Conservation (phyloP, 2,797 vertebrate species). For the Myotis myotis region DNA sequence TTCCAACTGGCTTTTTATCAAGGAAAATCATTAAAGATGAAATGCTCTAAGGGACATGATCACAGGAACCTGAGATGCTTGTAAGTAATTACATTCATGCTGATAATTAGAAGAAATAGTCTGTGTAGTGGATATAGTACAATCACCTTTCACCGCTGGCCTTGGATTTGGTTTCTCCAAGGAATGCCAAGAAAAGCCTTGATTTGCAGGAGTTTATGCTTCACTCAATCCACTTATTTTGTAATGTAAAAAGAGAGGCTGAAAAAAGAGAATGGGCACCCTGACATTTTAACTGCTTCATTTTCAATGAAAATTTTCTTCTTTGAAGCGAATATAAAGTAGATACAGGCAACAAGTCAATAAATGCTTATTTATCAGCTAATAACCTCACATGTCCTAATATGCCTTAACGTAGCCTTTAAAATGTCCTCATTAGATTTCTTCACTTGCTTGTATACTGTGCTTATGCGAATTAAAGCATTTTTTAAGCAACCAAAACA, state of each 20-base stretch:
- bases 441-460: not conserved
- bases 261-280: slow-evolving; percentile 70
- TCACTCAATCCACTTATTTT: slow-evolving; percentile 67
- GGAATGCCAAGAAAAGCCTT: slow-evolving; percentile 78
- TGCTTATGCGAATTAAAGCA: not conserved
- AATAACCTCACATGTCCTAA: slow-evolving; percentile 27
- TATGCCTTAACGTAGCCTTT: not conserved
- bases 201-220: slow-evolving; percentile 77
- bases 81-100: slow-evolving; percentile 77
- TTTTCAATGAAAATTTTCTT: slow-evolving; percentile 72
- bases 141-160: slow-evolving; percentile 80
- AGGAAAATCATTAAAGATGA: slow-evolving; percentile 85
- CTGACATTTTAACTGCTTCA: slow-evolving; percentile 78
- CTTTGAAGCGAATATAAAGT: slow-evolving; percentile 64
- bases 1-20: slow-evolving; percentile 85
- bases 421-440: not conserved
- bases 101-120: slow-evolving; percentile 83
- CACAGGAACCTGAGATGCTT: slow-evolving; percentile 78
- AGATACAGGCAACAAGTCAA: slow-evolving; percentile 57
- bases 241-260: slow-evolving; percentile 68
- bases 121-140: slow-evolving; percentile 78
- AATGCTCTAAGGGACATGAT: slow-evolving; percentile 82
- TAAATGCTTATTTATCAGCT: slow-evolving; percentile 44
- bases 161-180: slow-evolving; percentile 84
- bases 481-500: not conserved